A percentile compares a stretch with the other conserved stretches of the same genome.
Evolutionary conservation across 2,113 vertebrate species (phyloP).

Genomic region (Channa argus): DNA sequence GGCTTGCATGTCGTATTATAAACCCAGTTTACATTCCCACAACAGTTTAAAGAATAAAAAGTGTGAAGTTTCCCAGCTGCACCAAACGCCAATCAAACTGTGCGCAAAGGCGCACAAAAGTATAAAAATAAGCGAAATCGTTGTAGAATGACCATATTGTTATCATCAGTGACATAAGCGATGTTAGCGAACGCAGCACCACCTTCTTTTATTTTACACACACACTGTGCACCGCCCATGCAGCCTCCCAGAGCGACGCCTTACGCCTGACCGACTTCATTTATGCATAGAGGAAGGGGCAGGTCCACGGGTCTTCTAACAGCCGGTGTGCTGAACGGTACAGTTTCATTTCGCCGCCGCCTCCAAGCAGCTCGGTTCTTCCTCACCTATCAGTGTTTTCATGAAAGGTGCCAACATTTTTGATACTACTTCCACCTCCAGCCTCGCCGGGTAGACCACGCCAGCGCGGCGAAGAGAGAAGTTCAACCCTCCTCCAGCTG

Average conservation of each 20-base stretch:
- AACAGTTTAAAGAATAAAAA: background rate
- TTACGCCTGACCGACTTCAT: conserved; percentile 67
- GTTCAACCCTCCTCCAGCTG: conserved; percentile 33
- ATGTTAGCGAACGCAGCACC: conserved; percentile 19
- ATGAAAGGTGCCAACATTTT: conserved; percentile 48
- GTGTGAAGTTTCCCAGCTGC: background rate
- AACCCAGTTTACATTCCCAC: background rate
- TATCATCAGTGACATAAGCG: conserved; percentile 48
- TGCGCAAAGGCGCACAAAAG: background rate
- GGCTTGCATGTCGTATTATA: background rate
- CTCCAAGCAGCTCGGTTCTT: conserved; percentile 49
- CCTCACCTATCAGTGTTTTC: background rate
- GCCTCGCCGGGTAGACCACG: conserved; percentile 8
- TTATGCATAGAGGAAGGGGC: conserved; percentile 56
- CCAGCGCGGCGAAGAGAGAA: conserved; percentile 29
- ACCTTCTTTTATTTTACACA: conserved; percentile 17
- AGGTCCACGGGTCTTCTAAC: conserved; percentile 42
- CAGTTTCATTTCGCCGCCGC: conserved; percentile 61
- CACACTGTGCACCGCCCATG: conserved; percentile 57
- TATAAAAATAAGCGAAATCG: too few relatives aligned
- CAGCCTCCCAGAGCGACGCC: conserved; percentile 51
- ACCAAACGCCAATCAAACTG: background rate
- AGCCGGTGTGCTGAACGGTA: conserved; percentile 46
- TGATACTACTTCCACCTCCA: background rate
- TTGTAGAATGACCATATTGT: background rate